These are phyloP conservation scores for Oncorhynchus kisutch DNA, from an alignment of 2,113 vertebrate genomes.

Conservation along the genomic window DNA sequence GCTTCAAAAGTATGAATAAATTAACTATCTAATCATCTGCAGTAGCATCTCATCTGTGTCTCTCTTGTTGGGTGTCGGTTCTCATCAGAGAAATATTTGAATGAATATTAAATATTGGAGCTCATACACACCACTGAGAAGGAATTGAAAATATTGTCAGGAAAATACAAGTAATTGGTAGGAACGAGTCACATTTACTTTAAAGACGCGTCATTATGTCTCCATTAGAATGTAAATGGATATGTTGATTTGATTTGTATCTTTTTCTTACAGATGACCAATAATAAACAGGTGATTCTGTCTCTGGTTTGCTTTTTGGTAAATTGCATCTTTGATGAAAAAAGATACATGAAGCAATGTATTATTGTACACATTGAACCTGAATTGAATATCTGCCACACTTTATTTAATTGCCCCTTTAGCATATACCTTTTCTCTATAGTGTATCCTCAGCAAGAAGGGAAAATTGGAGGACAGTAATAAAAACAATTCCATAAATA, in stretches of 20 bases:
- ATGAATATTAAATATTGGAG: not conserved
- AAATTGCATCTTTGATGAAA: slow-evolving; percentile 49
- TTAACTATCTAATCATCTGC: slow-evolving; percentile 16
- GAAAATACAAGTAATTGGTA: not conserved
- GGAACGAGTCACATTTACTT: not conserved
- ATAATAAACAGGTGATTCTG: slow-evolving; percentile 71
- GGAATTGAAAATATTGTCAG: slow-evolving; percentile 5
- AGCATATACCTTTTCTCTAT: not conserved
- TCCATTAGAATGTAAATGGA: too few species aligned
- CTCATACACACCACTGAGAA: slow-evolving; percentile 1
- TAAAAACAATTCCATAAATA: slow-evolving; percentile 7
- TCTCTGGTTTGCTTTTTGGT: slow-evolving; percentile 77
- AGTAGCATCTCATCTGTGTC: not conserved
- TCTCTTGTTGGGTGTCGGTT: not conserved
- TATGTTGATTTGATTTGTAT: not conserved
- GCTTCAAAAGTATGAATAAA: slow-evolving; percentile 22
- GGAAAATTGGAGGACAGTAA: too few species aligned
- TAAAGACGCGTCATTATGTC: not conserved
- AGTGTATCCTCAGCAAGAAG: not conserved
- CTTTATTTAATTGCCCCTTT: too few species aligned
- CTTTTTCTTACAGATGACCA: slow-evolving; percentile 69
- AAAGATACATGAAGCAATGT: not conserved
- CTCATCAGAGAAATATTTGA: not conserved
- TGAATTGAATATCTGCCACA: too few species aligned
- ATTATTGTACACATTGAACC: too few species aligned